Evolutionary conservation across 2,113 vertebrate genomes (phyloP).

Genomic region (Cynocephalus volans): DNA sequence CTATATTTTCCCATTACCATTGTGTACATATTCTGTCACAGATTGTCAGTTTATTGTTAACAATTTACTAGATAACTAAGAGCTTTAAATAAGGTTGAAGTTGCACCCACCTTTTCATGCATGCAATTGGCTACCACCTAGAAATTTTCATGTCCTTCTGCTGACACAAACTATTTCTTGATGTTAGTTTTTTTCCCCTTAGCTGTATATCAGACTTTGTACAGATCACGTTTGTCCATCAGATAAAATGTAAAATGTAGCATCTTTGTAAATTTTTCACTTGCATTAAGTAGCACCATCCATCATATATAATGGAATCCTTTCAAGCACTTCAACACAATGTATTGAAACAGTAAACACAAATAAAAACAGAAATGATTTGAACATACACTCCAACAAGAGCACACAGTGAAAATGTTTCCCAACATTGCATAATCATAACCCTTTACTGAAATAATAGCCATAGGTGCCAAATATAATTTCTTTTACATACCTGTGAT

Average conservation of each 20-base stretch:
- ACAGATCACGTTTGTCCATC: slow-evolving; percentile 75
- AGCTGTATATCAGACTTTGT: background rate
- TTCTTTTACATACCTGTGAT: too few species aligned
- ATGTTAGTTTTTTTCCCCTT: background rate
- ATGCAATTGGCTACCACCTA: background rate
- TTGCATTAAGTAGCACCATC: slow-evolving; percentile 59
- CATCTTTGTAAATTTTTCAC: slow-evolving; percentile 68
- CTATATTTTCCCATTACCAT: background rate
- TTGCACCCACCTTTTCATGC: background rate
- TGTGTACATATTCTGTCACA: background rate
- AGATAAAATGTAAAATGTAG: slow-evolving; percentile 56
- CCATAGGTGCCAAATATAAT: background rate
- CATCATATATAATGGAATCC: slow-evolving; percentile 63
- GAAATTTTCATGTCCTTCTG: slow-evolving; percentile 42
- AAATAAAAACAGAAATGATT: slow-evolving; percentile 59
- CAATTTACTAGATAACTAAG: slow-evolving; percentile 51
- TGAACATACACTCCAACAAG: slow-evolving; percentile 2
- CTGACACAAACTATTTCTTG: slow-evolving; percentile 59
- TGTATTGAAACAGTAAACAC: slow-evolving; percentile 58
- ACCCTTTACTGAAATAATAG: slow-evolving; percentile 9
- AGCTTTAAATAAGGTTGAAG: background rate
- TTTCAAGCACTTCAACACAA: slow-evolving; percentile 51
- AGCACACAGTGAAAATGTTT: background rate
- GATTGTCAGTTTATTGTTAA: background rate
- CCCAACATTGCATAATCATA: background rate